phyloP scores from a whole-genome alignment of 2,113 vertebrate genomes.

The Rattus norvegicus region DNA sequence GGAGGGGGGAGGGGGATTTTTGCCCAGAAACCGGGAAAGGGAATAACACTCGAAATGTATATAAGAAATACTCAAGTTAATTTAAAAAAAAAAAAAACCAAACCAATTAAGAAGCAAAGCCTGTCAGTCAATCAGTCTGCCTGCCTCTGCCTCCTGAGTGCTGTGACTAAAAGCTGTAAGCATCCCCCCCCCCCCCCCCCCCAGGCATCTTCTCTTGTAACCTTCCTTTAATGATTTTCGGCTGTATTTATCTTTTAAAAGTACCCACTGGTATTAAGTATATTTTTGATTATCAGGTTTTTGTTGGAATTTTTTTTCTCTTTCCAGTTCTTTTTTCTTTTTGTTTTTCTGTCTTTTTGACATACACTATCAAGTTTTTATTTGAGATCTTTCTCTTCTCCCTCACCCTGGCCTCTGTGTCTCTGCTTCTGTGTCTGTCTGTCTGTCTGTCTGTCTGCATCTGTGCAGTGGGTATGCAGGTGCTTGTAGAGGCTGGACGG shows the following conservation, averaged over 20 bases:
- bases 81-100: no score
- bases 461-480: not conserved
- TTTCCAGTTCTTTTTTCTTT: not conserved
- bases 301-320: not conserved
- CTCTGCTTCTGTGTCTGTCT: not conserved
- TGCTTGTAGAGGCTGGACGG: not conserved
- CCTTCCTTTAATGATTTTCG: not conserved
- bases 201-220: not conserved
- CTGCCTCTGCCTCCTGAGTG: not conserved
- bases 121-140: not conserved
- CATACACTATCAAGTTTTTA: not conserved
- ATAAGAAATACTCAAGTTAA: no score
- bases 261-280: not conserved
- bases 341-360: not conserved
- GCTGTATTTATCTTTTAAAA: not conserved
- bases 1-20: no score
- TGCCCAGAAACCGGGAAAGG: no score
- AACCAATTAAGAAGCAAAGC: not conserved
- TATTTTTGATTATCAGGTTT: not conserved
- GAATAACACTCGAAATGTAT: no score
- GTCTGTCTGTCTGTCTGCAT: not conserved
- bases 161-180: not conserved
- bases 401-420: not conserved
- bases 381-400: not conserved
- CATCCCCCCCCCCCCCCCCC: no score